Conservation (phyloP, 2,888 invertebrate genomes). For the Actias luna region DNA sequence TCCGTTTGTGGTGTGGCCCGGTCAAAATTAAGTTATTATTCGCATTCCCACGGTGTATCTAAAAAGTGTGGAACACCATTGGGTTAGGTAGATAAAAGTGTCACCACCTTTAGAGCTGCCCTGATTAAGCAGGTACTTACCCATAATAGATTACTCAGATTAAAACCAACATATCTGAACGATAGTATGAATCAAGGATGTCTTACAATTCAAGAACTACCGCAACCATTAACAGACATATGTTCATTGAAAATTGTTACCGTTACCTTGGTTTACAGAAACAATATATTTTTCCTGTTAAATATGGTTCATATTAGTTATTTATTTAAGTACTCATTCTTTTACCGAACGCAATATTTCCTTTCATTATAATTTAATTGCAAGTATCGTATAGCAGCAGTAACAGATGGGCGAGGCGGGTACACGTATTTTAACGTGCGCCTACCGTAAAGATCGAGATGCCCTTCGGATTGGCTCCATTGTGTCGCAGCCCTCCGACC, state of each 20-base stretch:
- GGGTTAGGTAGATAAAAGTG: too few relatives aligned
- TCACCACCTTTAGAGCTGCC: too few relatives aligned
- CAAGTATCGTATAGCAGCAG: conserved; percentile 3
- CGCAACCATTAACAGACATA: neutral
- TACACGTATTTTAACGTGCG: conserved; percentile 34
- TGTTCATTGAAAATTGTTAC: neutral
- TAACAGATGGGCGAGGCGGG: neutral
- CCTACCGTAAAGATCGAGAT: conserved; percentile 73
- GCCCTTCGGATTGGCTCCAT: conserved; percentile 68
- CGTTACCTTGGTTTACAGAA: neutral
- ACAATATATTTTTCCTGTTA: neutral
- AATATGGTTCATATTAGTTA: neutral
- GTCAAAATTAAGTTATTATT: too few relatives aligned
- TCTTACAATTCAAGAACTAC: neutral
- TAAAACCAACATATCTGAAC: too few relatives aligned
- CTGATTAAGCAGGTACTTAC: too few relatives aligned
- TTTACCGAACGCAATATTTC: neutral
- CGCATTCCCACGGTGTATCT: too few relatives aligned
- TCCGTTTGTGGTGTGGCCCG: too few relatives aligned
- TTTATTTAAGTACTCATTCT: neutral
- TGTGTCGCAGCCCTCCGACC: conserved; percentile 62
- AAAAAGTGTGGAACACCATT: too few relatives aligned
- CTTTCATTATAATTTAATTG: neutral
- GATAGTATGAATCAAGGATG: too few relatives aligned
- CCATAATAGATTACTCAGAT: too few relatives aligned